Evolutionary conservation across 2,113 vertebrate species (phyloP), one percentile per base, ranked within the genome.

Genomic region (Pangasianodon gigas): DNA sequence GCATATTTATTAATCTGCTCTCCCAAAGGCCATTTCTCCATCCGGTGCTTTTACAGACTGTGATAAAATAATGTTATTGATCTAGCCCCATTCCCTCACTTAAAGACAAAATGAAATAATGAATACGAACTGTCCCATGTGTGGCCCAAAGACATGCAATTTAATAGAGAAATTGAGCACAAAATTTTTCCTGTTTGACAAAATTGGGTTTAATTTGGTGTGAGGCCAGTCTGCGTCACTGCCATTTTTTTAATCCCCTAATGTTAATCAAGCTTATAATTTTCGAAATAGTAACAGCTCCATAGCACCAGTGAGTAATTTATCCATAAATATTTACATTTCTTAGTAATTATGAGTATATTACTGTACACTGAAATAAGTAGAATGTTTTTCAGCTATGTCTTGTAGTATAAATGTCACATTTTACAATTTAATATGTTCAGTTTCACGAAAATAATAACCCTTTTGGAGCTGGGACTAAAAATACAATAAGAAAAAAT

Each of bases 1-100:
- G n/a, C 19, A 58, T 29, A 84, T 84, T 60, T 84, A 84, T 83
- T 83, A 83, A 83, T 62, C 82, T 44, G 1, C 24, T 62, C 56
- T 84, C 56, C 56, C 82, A 44, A 84, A 62, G 82, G 82, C 56
- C 5, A 0, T 60, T 4, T 62, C 82, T 62, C 5, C 56, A 46
- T 29, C 19, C 37, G 56, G 4, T 4, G 37, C 32, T 44, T 44
- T 83, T 60, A 84, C 32, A 84, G 32, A 60, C 19, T 54, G 79
- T 60, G 21, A 26, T 60, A 26, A 26, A 84, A 60, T 84, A 84
- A 60, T 84, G 41, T 8, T 84, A 84, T 84, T 29, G 82, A 62
- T 84, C 82, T 2, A 26, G 24, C 82, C 32, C 24, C 19, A 1
- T 84, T 84, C 37, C 29, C 37, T 60, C 54, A 44, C 11, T 19